phyloP scores from a whole-genome alignment of 1,140 invertebrate genomes.

The Scaptomyza montana region DNA sequence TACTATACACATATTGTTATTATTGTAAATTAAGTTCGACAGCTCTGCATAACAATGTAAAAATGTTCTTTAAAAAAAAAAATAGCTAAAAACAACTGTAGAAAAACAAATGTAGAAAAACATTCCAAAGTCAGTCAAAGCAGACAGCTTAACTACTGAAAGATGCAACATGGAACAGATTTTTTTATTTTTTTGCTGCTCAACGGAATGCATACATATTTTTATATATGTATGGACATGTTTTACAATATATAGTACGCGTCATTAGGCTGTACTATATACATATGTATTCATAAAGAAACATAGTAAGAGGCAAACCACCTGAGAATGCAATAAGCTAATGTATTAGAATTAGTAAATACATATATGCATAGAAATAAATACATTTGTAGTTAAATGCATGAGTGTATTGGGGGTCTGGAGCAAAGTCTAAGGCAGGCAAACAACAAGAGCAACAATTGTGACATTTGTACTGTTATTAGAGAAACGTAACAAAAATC shows the following conservation, averaged over 20 bases:
- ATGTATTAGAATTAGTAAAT: constrained; percentile 10
- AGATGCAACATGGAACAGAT: constrained; percentile 62
- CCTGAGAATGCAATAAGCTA: constrained; percentile 64
- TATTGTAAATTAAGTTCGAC: constrained; percentile 1
- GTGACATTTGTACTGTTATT: constrained; percentile 43
- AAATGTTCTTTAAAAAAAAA: constrained; percentile 15
- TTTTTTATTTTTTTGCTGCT: constrained; percentile 57
- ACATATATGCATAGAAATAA: not conserved
- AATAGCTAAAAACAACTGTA: constrained; percentile 39
- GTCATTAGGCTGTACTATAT: not conserved
- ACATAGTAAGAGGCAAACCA: constrained; percentile 51
- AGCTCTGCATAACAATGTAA: constrained; percentile 19
- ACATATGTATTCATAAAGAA: too few species aligned
- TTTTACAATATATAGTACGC: not conserved
- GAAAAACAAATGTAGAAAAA: constrained; percentile 65
- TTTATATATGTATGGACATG: constrained; percentile 5
- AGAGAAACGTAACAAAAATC: constrained; percentile 50
- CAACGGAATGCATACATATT: constrained; percentile 36
- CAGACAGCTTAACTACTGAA: constrained; percentile 16
- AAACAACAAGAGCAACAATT: constrained; percentile 44
- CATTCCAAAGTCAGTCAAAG: constrained; percentile 40
- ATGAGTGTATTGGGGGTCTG: not conserved
- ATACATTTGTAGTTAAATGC: not conserved
- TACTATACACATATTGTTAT: too few species aligned
- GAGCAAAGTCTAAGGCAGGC: constrained; percentile 20